Percentiles rank a stretch among this genome's conserved stretches.
Evolutionary conservation across 2,797 vertebrate species (phyloP).

Genomic region (Vultur gryphus): DNA sequence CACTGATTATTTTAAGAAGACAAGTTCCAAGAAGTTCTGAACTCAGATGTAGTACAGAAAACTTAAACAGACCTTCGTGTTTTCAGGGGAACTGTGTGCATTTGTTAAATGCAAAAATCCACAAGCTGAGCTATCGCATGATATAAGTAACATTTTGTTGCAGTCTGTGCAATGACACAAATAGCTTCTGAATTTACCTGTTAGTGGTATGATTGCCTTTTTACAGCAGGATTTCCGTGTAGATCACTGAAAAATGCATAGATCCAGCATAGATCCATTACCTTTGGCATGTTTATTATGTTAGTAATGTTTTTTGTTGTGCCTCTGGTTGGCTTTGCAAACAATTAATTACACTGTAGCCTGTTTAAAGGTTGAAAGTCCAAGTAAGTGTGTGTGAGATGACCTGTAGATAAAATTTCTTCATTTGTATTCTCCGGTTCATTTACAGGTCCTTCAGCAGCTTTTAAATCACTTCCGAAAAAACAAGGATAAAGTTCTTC

Average conservation of each 20-base stretch:
- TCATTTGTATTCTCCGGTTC: slow-evolving; percentile 30
- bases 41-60: not conserved
- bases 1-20: slow-evolving; percentile 70
- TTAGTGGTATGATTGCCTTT: not conserved
- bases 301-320: not conserved
- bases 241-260: not conserved
- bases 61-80: not conserved
- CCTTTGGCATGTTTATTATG: not conserved
- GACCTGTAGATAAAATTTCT: not conserved
- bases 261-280: not conserved
- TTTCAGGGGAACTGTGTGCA: not conserved
- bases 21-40: slow-evolving; percentile 60
- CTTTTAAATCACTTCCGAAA: slow-evolving; percentile 86
- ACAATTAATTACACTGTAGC: not conserved
- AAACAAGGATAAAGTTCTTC: slow-evolving; percentile 89
- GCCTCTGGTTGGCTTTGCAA: not conserved
- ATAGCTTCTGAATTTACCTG: not conserved
- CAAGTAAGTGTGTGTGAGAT: not conserved
- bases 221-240: not conserved
- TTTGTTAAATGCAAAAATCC: not conserved
- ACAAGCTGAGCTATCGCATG: not conserved
- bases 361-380: not conserved
- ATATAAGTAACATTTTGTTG: not conserved
- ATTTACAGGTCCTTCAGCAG: slow-evolving; percentile 88
- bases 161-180: not conserved